Base-by-base conservation (phyloP, 92 coral and sea anemone species). In the Palythoa caribaeorum region DNA sequence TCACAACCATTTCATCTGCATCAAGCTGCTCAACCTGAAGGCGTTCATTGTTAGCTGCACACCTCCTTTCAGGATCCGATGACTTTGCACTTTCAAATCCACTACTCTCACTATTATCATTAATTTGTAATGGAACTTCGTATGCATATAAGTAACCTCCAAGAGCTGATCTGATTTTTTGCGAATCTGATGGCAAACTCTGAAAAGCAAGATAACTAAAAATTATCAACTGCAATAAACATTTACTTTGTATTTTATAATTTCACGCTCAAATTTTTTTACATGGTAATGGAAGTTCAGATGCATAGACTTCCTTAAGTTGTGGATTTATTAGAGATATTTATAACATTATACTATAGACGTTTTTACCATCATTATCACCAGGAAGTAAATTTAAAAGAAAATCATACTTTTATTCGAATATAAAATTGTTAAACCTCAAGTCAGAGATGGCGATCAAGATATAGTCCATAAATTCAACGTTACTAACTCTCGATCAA, bases 141-240 rank as follows among this genome's bases (percentile, higher is more conserved):
- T 95, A 97, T 3, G 98, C 99, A 83, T 95, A 97, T 73, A 97
- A 90, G 59, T 84, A 80, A 6, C 99, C 99, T 48, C 96, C 98
- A 38, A 95, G 88, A 40, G 97, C 94, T 14, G 99, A 87, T 11
- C 99, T 98, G 79, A 97, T 94, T 94, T 97, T 97, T 86, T 95
- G 96, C 21, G 92, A 47, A 73, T 95, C 99, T 59, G 96, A 91
- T 6, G 99, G 99, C 62, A 95, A 81, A 81, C 96, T 94, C 99
- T 97, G 81, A 15, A 77, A 73, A 36, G 21, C 12, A n/a, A 44
- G 16, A 83, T 44, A 44, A 3, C 50, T 44, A 44, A 2, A 5
- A 44, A 44, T 44, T 44, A 44, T 44, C 7, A 44, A 44, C 50
- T 44, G 50, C 6, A 44, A 44, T 8, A 44, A 44, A 44, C 50